Base-by-base conservation (phyloP, 2,797 vertebrate genomes). In the Sphenodon punctatus region DNA sequence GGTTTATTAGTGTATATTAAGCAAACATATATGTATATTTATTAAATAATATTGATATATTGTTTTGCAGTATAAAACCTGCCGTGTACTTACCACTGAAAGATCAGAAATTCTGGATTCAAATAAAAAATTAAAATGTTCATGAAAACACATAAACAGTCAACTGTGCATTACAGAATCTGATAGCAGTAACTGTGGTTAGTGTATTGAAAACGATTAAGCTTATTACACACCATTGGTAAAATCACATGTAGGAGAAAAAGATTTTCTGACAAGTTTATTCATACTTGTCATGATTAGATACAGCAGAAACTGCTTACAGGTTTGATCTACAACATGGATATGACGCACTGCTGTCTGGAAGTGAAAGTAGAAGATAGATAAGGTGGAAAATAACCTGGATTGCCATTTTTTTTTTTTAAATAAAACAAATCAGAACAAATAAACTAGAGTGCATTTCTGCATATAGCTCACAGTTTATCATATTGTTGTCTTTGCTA, bases 241-340 rank as follows among this genome's bases (percentile, higher is more conserved):
- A 80, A 86, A 90, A 82, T 43, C 43, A 55, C 55, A 61, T 17
- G 53, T 1, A 22, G 78, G 27, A 90, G 67, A 73, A 32, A 58
- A 56, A 11, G 5, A 85, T 90, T 61, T 86, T 63, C 60, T 49
- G 63, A 71, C 65, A 91, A 85, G 78, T 85, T 71, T 77, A 60
- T 88, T 85, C 75, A 80, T 80, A 75, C 73, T 88, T 82, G 72
- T 94, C 74, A 88, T 85, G 67, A 86, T 87, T 87, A 87, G 86
- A 74, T 78, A 71, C 63, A 68, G 85, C 58, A 66, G 58, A 71
- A 61, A 66, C 7, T 15, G 38, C 56, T n/a, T 56, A 67, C 78
- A 80, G 67, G 68, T 86, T 76, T 80, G 75, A 67, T 92, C 85
- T 88, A 88, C 71, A 83, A 79, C 51, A 84, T 19, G 66, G 87